Evolutionary conservation across 2,888 invertebrate genomes (phyloP).

Genomic region (Apamea crenata): DNA sequence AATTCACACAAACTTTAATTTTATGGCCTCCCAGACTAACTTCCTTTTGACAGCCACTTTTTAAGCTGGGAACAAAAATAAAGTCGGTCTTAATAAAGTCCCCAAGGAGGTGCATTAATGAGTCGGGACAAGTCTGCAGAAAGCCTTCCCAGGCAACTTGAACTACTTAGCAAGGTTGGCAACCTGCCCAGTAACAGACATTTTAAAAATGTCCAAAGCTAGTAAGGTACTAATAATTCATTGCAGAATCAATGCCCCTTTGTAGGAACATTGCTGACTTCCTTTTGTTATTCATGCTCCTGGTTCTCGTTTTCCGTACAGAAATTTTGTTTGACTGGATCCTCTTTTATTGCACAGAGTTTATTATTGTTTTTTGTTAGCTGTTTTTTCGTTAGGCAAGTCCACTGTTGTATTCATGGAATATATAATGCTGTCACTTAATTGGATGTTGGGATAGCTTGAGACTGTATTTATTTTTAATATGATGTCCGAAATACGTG

Average conservation of each 20-base stretch:
- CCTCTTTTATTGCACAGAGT: not conserved
- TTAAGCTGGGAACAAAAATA: slow-evolving; percentile 27
- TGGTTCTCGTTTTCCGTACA: slow-evolving; percentile 17
- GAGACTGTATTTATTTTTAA: not conserved
- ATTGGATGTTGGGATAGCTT: no score
- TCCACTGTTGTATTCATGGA: not conserved
- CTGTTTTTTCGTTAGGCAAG: not conserved
- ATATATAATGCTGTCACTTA: not conserved
- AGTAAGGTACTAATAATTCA: slow-evolving; percentile 51
- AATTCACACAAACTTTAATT: slow-evolving; percentile 9
- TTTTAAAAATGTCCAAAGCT: slow-evolving; percentile 44
- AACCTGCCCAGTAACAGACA: slow-evolving; percentile 42
- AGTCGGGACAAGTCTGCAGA: slow-evolving; percentile 45
- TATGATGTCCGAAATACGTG: not conserved
- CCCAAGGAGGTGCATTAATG: slow-evolving; percentile 55
- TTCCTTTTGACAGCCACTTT: slow-evolving; percentile 1
- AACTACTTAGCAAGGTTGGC: slow-evolving; percentile 54
- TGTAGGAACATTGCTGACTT: slow-evolving; percentile 25
- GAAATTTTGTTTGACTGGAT: slow-evolving; percentile 26
- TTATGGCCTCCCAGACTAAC: not conserved
- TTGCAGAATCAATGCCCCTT: slow-evolving; percentile 54
- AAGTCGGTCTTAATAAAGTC: slow-evolving; percentile 22
- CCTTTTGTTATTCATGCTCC: slow-evolving; percentile 24
- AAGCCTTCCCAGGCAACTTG: slow-evolving; percentile 40
- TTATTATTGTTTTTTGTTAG: slow-evolving; percentile 3